These are phyloP conservation scores for Gymnosoma rotundatum DNA, from an alignment of 2,888 invertebrate genomes.

Conservation along the genomic window DNA sequence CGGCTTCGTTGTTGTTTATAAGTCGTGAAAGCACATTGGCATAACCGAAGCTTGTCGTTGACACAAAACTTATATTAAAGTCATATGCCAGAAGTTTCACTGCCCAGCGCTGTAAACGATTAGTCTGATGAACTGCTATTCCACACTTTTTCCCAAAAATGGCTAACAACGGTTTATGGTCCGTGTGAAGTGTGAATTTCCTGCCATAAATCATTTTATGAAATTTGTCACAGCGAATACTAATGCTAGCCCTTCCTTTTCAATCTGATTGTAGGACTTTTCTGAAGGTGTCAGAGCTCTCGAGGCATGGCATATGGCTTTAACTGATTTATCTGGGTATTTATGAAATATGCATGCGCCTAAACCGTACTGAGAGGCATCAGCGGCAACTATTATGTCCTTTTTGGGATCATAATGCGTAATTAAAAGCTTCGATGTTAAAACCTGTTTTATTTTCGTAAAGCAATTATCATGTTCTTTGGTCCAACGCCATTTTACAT, in stretches of 20 bases:
- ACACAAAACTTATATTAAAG: constrained; percentile 8
- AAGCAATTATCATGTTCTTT: background rate
- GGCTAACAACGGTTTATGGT: background rate
- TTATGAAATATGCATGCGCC: background rate
- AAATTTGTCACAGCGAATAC: background rate
- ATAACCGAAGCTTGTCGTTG: background rate
- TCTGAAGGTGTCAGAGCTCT: background rate
- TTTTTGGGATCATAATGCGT: too few species aligned
- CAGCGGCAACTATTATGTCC: too few species aligned
- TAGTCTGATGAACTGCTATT: constrained; percentile 5
- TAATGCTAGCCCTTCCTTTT: background rate
- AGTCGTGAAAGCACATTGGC: background rate
- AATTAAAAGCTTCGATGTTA: too few species aligned
- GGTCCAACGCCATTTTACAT: background rate
- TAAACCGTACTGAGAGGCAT: background rate
- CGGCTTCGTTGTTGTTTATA: background rate
- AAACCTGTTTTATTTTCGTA: too few species aligned
- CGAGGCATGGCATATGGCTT: background rate
- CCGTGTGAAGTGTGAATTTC: background rate
- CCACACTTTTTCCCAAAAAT: background rate
- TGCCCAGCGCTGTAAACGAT: background rate
- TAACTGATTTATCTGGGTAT: background rate
- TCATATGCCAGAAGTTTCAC: background rate
- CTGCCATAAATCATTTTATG: background rate
- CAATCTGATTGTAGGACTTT: constrained; percentile 13